Base-by-base conservation (phyloP, 2,113 vertebrate genomes). In the Austrofundulus limnaeus region DNA sequence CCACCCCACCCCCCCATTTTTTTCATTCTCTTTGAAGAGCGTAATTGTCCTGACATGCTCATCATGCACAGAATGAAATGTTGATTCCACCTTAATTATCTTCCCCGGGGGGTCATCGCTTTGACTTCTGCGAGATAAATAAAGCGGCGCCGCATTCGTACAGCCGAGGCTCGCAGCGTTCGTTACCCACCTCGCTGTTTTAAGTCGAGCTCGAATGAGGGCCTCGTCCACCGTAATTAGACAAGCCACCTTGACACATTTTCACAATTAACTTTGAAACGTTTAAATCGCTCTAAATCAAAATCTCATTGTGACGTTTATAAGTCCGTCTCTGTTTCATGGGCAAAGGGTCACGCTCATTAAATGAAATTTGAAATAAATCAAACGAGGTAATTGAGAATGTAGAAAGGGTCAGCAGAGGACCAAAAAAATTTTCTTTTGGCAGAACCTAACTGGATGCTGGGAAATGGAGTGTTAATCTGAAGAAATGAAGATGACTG, bases 41-140 rank as follows among this genome's bases (percentile, higher is more conserved):
- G 45, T 76, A 82, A 86, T 87, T 86, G 72, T 69, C 61, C 79
- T 83, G 75, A 78, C 65, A 77, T 58, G 78, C 84, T 78, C 83
- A 66, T 90, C 85, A 81, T 74, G 61, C 78, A 70, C 16, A 45
- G 66, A 79, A 59, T 72, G 50, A 80, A 84, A 87, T 80, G 82
- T 84, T 86, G 69, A 84, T 78, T 86, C 77, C 76, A 71, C 72
- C 79, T 83, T 87, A 86, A 90, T 88, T 84, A 81, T 85, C 75
- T 80, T 70, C 80, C 77, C 72, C 53, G 38, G 73, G 80, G n/a
- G 85, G 88, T 88, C 86, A 84, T 70, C 31, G 8, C 61, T 49
- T 77, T 65, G 80, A 83, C 85, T 83, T 82, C 66, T 66, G 80
- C 71, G 59, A 76, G 80, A 72, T 75, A 88, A 83, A 86, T 80